Base-by-base conservation (phyloP, 2,113 vertebrate genomes). In the Pongo abelii region DNA sequence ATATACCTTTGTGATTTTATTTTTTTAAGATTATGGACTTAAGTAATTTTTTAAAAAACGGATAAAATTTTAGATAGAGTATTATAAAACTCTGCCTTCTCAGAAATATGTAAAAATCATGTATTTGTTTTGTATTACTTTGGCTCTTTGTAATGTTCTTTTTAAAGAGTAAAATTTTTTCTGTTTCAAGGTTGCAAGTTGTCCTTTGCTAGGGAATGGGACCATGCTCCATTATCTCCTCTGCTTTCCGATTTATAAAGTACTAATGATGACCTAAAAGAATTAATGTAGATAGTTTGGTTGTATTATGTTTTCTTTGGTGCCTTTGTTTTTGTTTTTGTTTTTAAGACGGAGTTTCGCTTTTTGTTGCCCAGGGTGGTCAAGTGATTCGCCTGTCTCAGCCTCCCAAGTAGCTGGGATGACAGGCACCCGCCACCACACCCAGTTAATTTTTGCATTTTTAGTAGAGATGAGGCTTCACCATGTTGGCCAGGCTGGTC, bases 31-130 rank as follows among this genome's bases (percentile, higher is more conserved):
- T 35, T 64, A 38, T 18, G 48, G 46, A 27, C 32, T 64, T 48
- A 72, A 52, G 3, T 55, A 74, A 75, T 43, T 96, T 61, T 74
- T 61, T 48, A 25, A 84, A 70, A 77, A 88, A 50, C 7, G 40
- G 93, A 69, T 81, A 83, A 84, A 93, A 61, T 93, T 17, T 46
- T 91, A 93, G 35, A 67, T 72, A 77, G 91, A 30, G 86, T 52
- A 52, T 89, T 79, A 74, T 89, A 92, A 92, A 85, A 92, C 14
- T 3, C 59, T 94, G 22, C n/a, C 20, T 80, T 84, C 46, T 91
- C 72, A 97, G 50, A 96, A 91, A 92, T 96, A 64, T 0, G 50
- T 93, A 67, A 91, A 89, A 93, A 64, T 89, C 17, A 91, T 55
- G 2, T 84, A 80, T 86, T 85, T 85, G 11, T 87, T 89, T 85